phyloP scores from a whole-genome alignment of 2,888 invertebrate species.

The Andrena minutula region DNA sequence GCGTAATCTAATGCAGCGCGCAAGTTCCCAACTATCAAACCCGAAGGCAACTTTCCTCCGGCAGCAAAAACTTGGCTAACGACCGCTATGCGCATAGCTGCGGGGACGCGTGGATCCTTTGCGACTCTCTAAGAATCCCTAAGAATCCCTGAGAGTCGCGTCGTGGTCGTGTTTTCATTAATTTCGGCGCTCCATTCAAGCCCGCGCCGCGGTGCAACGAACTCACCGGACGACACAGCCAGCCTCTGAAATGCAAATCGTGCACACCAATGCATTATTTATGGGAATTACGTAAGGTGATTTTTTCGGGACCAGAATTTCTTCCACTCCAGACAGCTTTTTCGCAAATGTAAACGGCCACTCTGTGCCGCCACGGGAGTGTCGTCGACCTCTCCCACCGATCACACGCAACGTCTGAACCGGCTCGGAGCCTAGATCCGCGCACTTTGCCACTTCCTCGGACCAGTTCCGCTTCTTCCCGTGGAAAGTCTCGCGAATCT shows the following conservation, averaged over 20 bases:
- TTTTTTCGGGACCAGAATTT: slow-evolving; percentile 36
- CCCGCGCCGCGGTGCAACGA: slow-evolving; percentile 57
- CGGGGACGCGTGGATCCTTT: neutral
- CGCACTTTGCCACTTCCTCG: too few relatives aligned
- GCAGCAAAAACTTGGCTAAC: neutral
- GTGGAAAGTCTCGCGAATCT: neutral
- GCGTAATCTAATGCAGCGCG: slow-evolving; percentile 22
- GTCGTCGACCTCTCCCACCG: slow-evolving; percentile 40
- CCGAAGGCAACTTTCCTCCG: neutral
- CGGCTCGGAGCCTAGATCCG: neutral
- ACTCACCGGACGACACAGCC: slow-evolving; percentile 50
- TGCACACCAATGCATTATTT: slow-evolving; percentile 63
- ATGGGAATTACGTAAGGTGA: slow-evolving; percentile 64
- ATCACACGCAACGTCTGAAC: slow-evolving; percentile 22
- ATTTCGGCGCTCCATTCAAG: slow-evolving; percentile 56
- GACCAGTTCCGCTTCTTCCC: neutral
- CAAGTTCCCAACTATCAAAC: neutral
- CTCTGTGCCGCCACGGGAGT: neutral
- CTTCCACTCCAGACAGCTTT: slow-evolving; percentile 1
- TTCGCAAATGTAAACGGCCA: slow-evolving; percentile 19
- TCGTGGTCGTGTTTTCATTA: slow-evolving; percentile 44
- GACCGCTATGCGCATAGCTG: neutral
- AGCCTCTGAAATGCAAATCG: slow-evolving; percentile 66
- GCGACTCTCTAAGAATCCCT: too few relatives aligned
- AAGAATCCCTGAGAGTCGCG: neutral